Percentiles rank a stretch among this genome's conserved stretches.
These are phyloP conservation scores for Grapholita molesta DNA, from an alignment of 1,140 invertebrate species.

Conservation along the genomic window DNA sequence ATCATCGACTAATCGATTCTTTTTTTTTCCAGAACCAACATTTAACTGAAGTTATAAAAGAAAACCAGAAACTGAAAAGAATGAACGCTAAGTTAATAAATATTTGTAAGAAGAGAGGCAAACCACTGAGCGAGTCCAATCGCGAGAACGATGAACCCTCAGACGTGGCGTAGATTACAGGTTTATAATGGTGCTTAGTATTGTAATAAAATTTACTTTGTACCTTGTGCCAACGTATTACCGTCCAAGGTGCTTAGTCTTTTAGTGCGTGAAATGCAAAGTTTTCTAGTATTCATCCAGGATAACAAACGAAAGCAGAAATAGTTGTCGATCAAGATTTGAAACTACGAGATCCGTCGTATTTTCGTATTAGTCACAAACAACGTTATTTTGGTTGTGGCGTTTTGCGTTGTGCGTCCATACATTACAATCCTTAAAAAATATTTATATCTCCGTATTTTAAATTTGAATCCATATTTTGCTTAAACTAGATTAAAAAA, in stretches of 20 bases:
- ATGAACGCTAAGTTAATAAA: slow-evolving; percentile 56
- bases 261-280: neutral
- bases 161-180: slow-evolving; percentile 21
- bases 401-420: neutral
- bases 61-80: slow-evolving; percentile 66
- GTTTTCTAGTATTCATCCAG: too few relatives aligned
- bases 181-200: neutral
- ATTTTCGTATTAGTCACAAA: neutral
- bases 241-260: neutral
- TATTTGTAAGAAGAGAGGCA: slow-evolving; percentile 63
- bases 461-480: neutral
- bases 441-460: neutral
- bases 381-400: neutral
- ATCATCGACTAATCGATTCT: too few relatives aligned
- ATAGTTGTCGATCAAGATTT: neutral
- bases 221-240: neutral
- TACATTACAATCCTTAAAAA: neutral
- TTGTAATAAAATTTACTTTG: neutral
- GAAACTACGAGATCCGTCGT: neutral
- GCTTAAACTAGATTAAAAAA: slow-evolving; percentile 9
- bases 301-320: too few relatives aligned
- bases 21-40: slow-evolving; percentile 69
- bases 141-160: slow-evolving; percentile 52
- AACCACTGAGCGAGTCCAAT: slow-evolving; percentile 39
- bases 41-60: slow-evolving; percentile 61